Evolutionary conservation across 2,113 vertebrate genomes (phyloP).

Genomic region (Platysternon megacephalum): DNA sequence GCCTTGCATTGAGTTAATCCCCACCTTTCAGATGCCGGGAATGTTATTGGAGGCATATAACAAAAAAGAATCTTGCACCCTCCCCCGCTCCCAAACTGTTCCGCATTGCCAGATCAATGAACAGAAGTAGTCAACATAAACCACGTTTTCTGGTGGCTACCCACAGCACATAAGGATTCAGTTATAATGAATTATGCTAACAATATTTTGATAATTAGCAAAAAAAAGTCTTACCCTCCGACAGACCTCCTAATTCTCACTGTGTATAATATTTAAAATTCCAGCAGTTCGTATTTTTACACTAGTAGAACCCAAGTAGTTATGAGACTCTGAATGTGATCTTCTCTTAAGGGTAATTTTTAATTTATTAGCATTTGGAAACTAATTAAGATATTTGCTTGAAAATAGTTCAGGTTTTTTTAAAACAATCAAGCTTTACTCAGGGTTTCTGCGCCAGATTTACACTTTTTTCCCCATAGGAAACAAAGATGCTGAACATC

Average conservation of each 20-base stretch:
- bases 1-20: background rate
- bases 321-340: background rate
- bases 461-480: background rate
- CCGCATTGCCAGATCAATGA: background rate
- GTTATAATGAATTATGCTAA: background rate
- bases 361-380: background rate
- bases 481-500: background rate
- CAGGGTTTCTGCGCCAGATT: background rate
- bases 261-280: background rate
- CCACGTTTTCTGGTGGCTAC: background rate
- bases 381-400: background rate
- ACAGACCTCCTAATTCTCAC: background rate
- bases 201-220: background rate
- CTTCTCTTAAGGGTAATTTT: background rate
- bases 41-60: background rate
- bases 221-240: background rate
- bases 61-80: background rate
- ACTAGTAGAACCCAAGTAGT: background rate
- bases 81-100: background rate
- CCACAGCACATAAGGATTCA: background rate
- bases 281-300: background rate
- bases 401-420: background rate
- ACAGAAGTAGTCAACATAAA: background rate
- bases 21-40: background rate
- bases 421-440: background rate